Base-by-base conservation (phyloP, 2,113 vertebrate species). In the Puffinus mauretanicus region DNA sequence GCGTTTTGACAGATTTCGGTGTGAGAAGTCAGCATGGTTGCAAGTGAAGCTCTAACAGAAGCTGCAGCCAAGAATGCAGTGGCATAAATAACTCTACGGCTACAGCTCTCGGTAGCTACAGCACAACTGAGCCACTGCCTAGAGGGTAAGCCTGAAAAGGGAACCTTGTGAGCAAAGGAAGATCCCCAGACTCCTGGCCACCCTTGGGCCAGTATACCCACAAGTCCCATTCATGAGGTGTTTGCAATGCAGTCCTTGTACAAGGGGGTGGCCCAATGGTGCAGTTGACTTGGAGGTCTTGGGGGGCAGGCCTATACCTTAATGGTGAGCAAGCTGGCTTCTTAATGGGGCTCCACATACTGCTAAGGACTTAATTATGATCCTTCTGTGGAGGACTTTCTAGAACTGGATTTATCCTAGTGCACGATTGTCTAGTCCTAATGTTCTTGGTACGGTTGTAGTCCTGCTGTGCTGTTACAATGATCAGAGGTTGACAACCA, bases 381-480 rank as follows among this genome's bases (percentile, higher is more conserved):
- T 7, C 44, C 52, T 17, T 32, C 14, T 27, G 9, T 15, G 30
- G 60, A 73, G 60, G 36, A 36, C 32, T 12, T 73, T 42, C 44
- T 52, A 58, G 32, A 58, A 32, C 17, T 40, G 44, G 32, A 32
- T 52, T 51, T 30, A 40, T n/a, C 49, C 58, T 15, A 65, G 27
- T 1, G 6, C 34, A 32, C 1, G 1, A 11, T 7, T 24, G 27
- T 7, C 27, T n/a, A 20, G n/a, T 22, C 86, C 44, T 32, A 11
- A 32, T 4, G 60, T 32, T 58, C n/a, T 51, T 1, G 1, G 17
- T 29, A 20, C 0, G 3, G 60, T 7, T n/a, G 17, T 16, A 36
- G 60, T 25, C 75, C 34, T 34, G 75, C 49, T 16, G 38, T 70
- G 85, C 40, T 40, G 34, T 40, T 22, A 40, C 18, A 17, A 15